Evolutionary conservation across 2,888 invertebrate species (phyloP).

Genomic region (Ophion costatus): DNA sequence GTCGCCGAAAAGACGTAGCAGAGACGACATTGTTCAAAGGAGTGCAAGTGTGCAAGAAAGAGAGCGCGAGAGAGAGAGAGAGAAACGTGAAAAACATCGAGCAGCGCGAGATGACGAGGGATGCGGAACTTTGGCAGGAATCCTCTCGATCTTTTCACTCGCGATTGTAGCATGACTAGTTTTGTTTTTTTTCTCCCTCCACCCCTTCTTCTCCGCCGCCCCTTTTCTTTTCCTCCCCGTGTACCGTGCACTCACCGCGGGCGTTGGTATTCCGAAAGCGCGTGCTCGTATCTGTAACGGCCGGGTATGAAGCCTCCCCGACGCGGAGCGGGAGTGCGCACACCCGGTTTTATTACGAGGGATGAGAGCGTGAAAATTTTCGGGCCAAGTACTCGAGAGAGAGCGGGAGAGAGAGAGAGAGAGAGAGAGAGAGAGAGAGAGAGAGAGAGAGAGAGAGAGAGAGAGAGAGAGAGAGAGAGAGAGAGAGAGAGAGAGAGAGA

Average conservation of each 20-base stretch:
- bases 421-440: too few relatives aligned
- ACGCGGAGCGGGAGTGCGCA: background rate
- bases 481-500: too few relatives aligned
- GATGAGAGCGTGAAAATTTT: constrained; percentile 57
- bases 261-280: constrained; percentile 18
- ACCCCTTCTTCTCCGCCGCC: background rate
- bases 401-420: too few relatives aligned
- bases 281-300: constrained; percentile 38
- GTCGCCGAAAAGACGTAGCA: too few relatives aligned
- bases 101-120: too few relatives aligned
- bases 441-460: too few relatives aligned
- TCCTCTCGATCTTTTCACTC: constrained; percentile 23
- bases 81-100: too few relatives aligned
- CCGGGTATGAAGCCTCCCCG: constrained; percentile 13
- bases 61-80: too few relatives aligned
- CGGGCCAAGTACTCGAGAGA: constrained; percentile 30
- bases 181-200: constrained; percentile 11
- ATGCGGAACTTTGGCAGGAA: background rate
- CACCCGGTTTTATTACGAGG: constrained; percentile 41
- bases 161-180: constrained; percentile 34
- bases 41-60: too few relatives aligned
- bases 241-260: background rate
- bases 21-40: too few relatives aligned
- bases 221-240: background rate
- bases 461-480: too few relatives aligned